These are phyloP conservation scores for Caprella mutica DNA, from an alignment of 2,888 invertebrate genomes.

Conservation along the genomic window DNA sequence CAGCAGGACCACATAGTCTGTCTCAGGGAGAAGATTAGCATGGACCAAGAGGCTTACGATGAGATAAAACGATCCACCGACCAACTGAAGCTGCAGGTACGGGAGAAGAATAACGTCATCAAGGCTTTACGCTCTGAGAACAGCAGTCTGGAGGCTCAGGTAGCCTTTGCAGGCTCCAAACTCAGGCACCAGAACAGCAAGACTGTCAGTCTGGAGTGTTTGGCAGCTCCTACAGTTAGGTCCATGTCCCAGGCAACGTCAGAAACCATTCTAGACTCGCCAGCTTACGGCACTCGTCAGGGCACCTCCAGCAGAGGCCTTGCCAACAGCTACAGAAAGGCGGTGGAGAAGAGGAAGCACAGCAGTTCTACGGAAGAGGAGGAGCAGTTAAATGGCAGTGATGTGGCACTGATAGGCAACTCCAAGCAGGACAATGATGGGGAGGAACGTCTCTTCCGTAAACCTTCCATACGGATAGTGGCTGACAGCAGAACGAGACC, in stretches of 20 bases:
- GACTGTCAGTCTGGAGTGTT: no score
- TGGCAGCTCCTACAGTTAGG: no score
- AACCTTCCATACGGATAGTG: not conserved
- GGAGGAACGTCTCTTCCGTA: not conserved
- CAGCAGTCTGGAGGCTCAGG: not conserved
- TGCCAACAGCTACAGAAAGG: conserved; percentile 2
- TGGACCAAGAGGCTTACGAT: not conserved
- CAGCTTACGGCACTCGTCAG: no score
- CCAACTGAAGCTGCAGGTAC: not conserved
- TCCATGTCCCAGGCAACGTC: no score
- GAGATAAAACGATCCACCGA: not conserved
- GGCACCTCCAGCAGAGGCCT: not conserved
- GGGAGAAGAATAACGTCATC: not conserved
- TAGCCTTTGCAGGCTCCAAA: conserved; percentile 3
- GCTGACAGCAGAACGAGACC: not conserved
- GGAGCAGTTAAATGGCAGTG: not conserved
- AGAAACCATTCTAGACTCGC: no score
- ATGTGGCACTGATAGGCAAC: not conserved
- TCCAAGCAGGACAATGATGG: not conserved
- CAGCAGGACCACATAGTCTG: not conserved
- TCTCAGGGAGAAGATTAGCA: not conserved
- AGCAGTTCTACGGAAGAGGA: not conserved
- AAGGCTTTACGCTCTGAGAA: not conserved
- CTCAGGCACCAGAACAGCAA: not conserved
- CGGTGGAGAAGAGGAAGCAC: not conserved